Conservation (phyloP, 2,113 vertebrate species). For the Microtus ochrogaster region DNA sequence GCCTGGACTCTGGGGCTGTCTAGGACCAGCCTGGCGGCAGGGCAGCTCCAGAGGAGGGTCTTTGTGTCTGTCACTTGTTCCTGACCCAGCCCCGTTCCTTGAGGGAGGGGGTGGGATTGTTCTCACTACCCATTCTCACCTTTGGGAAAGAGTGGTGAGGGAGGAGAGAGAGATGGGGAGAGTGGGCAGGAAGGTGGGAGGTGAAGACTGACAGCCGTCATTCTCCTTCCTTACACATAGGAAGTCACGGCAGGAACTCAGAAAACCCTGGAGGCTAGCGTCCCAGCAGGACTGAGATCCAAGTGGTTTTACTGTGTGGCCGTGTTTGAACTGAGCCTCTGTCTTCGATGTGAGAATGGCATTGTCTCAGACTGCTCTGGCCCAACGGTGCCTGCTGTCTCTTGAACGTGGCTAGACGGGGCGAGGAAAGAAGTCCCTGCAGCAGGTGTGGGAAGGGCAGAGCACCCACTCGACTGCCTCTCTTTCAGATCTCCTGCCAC, state of each 20-base stretch:
- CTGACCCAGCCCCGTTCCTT: neutral
- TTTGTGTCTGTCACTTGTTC: neutral
- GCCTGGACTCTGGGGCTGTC: neutral
- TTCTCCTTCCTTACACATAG: neutral
- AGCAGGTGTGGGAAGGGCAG: too few relatives aligned
- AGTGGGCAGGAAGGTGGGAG: neutral
- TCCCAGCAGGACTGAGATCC: neutral
- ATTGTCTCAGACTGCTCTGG: neutral
- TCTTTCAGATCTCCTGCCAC: constrained; percentile 92
- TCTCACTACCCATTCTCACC: neutral
- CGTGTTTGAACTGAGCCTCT: neutral
- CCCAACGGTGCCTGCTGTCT: neutral
- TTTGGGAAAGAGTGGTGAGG: constrained; percentile 3
- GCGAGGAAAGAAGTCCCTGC: neutral
- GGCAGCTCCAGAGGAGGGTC: neutral
- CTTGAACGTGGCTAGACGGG: neutral
- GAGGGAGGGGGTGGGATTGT: neutral
- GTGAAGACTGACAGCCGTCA: neutral
- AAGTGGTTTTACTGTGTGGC: neutral
- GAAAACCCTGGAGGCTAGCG: neutral
- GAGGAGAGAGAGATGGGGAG: neutral
- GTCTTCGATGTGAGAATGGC: neutral
- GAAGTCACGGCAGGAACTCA: neutral
- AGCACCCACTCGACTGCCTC: neutral
- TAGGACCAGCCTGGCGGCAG: neutral